phyloP scores from a whole-genome alignment of 2,888 invertebrate species.

The Rotaria sp. region DNA sequence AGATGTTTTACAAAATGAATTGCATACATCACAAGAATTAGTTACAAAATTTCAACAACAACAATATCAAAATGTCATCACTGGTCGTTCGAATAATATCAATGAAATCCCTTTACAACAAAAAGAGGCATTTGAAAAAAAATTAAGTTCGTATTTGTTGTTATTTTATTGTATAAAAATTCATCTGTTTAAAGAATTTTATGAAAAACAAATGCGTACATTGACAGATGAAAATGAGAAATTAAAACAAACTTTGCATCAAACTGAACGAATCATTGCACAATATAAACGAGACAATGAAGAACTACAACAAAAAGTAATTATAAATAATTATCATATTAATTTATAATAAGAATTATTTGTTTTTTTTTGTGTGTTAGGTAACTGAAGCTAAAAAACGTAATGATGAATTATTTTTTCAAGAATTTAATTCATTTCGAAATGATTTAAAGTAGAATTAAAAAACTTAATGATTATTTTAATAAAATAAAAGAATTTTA shows the following conservation, averaged over 20 bases:
- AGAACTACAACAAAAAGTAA: constrained; percentile 31
- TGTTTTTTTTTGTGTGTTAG: not conserved
- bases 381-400: not conserved
- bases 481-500: not conserved
- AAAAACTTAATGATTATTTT: not conserved
- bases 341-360: not conserved
- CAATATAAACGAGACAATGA: constrained; percentile 30
- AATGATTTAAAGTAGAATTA: not conserved
- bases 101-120: not conserved
- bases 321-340: not conserved
- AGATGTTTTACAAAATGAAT: not conserved
- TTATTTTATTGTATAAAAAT: not conserved
- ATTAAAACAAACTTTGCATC: not conserved
- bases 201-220: constrained; percentile 29
- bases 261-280: constrained; percentile 9
- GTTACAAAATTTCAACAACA: not conserved
- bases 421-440: not conserved
- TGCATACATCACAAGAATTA: not conserved
- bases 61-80: not conserved
- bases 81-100: not conserved
- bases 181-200: not conserved
- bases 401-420: not conserved
- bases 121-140: not conserved
- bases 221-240: constrained; percentile 32
- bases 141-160: not conserved